phyloP scores from a whole-genome alignment of 2,797 vertebrate species.

The Paramormyrops hopkinsi region DNA sequence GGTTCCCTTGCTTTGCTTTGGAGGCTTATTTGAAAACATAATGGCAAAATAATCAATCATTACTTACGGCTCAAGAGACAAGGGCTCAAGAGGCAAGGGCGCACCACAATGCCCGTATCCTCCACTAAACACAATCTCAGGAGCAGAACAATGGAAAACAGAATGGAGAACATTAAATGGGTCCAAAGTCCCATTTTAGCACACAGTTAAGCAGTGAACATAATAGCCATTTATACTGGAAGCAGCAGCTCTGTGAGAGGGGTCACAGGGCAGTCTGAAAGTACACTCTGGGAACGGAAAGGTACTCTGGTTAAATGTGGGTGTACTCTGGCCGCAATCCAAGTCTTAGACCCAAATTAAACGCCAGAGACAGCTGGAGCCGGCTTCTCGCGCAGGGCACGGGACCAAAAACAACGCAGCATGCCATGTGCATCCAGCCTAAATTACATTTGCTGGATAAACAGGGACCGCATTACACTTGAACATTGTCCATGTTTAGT shows the following conservation, averaged over 20 bases:
- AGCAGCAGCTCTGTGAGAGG: not conserved
- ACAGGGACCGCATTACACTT: not conserved
- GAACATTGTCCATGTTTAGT: not conserved
- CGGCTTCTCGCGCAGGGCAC: not conserved
- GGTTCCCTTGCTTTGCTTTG: not conserved
- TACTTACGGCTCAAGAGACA: not conserved
- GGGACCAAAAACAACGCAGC: not conserved
- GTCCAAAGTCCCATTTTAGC: not conserved
- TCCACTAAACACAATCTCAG: not conserved
- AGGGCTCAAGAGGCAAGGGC: not conserved
- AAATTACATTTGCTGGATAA: not conserved
- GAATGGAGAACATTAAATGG: not conserved
- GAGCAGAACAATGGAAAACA: not conserved
- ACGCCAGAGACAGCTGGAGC: not conserved
- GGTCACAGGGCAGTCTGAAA: not conserved
- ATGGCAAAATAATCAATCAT: not conserved
- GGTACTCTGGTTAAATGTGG: slow-evolving; percentile 1
- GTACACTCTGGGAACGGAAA: not conserved
- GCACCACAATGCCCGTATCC: not conserved
- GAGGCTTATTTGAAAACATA: not conserved
- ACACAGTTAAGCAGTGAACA: not conserved
- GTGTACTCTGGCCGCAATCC: not conserved
- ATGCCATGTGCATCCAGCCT: not conserved
- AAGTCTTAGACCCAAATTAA: slow-evolving; percentile 8
- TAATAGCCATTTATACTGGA: not conserved